Conservation (phyloP, 2,888 invertebrate species). For the Amblyteles armatorius region DNA sequence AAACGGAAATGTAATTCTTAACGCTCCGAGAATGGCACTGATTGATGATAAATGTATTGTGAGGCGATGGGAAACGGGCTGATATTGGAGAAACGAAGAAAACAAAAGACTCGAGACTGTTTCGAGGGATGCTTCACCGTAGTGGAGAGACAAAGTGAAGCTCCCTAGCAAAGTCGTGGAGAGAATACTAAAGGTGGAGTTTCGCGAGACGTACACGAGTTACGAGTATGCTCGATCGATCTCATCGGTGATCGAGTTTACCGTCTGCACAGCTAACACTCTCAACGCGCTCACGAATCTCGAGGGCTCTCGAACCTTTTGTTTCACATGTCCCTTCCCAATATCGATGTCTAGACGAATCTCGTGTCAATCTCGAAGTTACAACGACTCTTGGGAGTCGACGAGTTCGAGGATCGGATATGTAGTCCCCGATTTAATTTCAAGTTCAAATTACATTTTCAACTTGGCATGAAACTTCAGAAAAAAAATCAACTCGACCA, state of each 20-base stretch:
- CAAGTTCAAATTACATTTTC: too few relatives aligned
- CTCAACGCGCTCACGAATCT: constrained; percentile 37
- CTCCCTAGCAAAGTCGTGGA: constrained; percentile 8
- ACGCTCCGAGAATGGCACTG: not conserved
- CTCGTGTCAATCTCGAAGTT: not conserved
- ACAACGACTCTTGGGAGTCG: not conserved
- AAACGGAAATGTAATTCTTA: not conserved
- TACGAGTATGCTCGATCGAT: not conserved
- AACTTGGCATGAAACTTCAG: too few relatives aligned
- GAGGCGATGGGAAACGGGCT: not conserved
- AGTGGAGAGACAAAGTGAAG: constrained; percentile 13
- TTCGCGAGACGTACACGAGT: not conserved
- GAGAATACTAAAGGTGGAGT: constrained; percentile 10
- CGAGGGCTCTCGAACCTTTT: constrained; percentile 24
- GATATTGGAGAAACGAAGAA: constrained; percentile 1
- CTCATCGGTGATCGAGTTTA: constrained; percentile 29
- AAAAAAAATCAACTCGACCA: too few relatives aligned
- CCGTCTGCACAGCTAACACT: constrained; percentile 7
- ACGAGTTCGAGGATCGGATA: not conserved
- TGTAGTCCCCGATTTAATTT: not conserved
- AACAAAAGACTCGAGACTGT: not conserved
- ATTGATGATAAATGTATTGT: too few relatives aligned
- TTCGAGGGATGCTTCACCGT: constrained; percentile 11
- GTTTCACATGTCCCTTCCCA: not conserved
- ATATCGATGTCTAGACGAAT: constrained; percentile 1